Evolutionary conservation across 2,888 invertebrate genomes (phyloP).

Genomic region (Volucella zonaria): DNA sequence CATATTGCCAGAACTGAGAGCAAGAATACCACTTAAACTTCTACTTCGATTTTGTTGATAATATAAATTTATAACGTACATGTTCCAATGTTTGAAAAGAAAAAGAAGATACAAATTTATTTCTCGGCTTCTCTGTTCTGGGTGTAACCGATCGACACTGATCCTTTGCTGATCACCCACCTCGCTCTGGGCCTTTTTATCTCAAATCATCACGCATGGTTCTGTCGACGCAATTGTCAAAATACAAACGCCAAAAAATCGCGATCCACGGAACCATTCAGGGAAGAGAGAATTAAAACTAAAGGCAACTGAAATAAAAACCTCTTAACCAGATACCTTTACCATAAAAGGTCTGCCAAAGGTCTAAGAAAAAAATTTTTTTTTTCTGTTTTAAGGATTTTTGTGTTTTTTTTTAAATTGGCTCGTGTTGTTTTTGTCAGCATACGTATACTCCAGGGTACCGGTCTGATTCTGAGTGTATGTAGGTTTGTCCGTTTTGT

Average conservation of each 20-base stretch:
- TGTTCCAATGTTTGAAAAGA: background rate
- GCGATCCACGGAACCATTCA: background rate
- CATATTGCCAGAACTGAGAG: background rate
- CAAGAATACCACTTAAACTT: background rate
- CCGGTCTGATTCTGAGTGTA: conserved; percentile 8
- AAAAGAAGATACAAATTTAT: conserved; percentile 1
- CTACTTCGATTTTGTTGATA: background rate
- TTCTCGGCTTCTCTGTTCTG: conserved; percentile 10
- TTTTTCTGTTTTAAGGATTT: background rate
- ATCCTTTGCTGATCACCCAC: background rate
- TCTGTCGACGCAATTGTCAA: conserved; percentile 3
- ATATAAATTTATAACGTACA: background rate
- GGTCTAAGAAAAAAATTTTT: conserved; percentile 5
- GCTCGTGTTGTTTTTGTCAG: conserved; percentile 42
- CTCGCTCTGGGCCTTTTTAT: background rate
- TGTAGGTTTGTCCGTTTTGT: background rate
- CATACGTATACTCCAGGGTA: conserved; percentile 9
- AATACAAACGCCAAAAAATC: background rate
- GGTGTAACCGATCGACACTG: conserved; percentile 5
- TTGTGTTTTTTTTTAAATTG: conserved; percentile 21
- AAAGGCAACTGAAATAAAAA: conserved; percentile 20
- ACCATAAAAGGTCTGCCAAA: conserved; percentile 52
- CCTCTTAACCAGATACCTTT: conserved; percentile 31
- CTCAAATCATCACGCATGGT: conserved; percentile 9
- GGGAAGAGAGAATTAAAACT: conserved; percentile 3